Conservation (phyloP, 2,888 invertebrate species). For the Entomobrya multifasciata region DNA sequence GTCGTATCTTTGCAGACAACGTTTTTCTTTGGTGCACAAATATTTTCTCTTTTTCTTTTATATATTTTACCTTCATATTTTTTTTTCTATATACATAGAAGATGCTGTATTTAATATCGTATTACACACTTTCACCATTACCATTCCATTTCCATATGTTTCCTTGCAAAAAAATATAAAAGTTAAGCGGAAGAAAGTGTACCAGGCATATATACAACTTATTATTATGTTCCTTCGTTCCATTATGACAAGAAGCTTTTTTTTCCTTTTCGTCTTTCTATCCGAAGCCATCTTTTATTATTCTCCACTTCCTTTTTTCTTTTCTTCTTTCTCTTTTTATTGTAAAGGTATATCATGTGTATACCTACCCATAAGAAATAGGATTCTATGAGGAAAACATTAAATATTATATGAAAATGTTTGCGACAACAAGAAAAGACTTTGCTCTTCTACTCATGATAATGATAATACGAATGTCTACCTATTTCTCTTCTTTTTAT, state of each 20-base stretch:
- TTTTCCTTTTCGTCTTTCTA: constrained; percentile 21
- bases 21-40: neutral
- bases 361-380: too few species aligned
- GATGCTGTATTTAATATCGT: neutral
- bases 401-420: constrained; percentile 25
- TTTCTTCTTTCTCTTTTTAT: too few species aligned
- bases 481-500: neutral
- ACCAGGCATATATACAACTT: too few species aligned
- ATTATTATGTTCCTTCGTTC: too few species aligned
- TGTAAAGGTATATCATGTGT: too few species aligned
- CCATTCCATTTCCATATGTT: constrained; percentile 18
- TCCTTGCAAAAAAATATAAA: neutral
- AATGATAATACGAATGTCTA: neutral
- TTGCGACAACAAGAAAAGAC: constrained; percentile 21
- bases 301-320: constrained; percentile 13
- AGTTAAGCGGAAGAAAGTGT: neutral
- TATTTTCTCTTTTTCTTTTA: constrained; percentile 6
- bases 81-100: neutral
- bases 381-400: neutral
- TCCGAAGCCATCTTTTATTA: constrained; percentile 23
- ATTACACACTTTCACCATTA: neutral
- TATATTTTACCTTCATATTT: neutral
- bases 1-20: neutral
- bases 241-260: too few species aligned
- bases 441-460: neutral